These are phyloP conservation scores for Ondatra zibethicus DNA, from an alignment of 2,113 vertebrate species.

Conservation along the genomic window DNA sequence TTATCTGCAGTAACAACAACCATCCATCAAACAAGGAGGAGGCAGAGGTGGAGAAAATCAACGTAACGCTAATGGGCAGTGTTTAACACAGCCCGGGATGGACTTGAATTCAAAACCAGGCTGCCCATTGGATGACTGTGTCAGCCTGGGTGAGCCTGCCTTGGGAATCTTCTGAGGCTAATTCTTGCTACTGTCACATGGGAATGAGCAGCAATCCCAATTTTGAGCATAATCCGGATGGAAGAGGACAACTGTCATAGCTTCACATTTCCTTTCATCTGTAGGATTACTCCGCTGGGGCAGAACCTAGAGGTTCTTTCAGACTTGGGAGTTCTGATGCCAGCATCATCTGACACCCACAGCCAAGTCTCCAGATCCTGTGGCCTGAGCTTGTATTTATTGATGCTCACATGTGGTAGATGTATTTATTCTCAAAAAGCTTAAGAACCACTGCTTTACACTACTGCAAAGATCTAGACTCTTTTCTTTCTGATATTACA, in stretches of 20 bases:
- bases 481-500: background rate
- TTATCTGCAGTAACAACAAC: slow-evolving; percentile 52
- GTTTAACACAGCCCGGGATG: background rate
- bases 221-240: background rate
- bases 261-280: background rate
- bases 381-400: background rate
- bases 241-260: background rate
- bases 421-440: background rate
- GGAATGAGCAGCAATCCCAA: background rate
- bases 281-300: background rate
- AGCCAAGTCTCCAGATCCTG: background rate
- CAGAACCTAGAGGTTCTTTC: background rate
- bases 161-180: background rate
- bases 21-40: slow-evolving; percentile 58
- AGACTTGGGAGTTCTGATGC: background rate
- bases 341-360: background rate
- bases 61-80: background rate
- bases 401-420: background rate
- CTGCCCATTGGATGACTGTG: background rate
- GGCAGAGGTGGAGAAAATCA: slow-evolving; percentile 2
- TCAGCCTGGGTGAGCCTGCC: background rate
- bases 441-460: background rate
- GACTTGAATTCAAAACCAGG: background rate
- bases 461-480: background rate
- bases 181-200: background rate